phyloP scores from a whole-genome alignment of 1,140 invertebrate species.

The Diorhabda sublineata region DNA sequence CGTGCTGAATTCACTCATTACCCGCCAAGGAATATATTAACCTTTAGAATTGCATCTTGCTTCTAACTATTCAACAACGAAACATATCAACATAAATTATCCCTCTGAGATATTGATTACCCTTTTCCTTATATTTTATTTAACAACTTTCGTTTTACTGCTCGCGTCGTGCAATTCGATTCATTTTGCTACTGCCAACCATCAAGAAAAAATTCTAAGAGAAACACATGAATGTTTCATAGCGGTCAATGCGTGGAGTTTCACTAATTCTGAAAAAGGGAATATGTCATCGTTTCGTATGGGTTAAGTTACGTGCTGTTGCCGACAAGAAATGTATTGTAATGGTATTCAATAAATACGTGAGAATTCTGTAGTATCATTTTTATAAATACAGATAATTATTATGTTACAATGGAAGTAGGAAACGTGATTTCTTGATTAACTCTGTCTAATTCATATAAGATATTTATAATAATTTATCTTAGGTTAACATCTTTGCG shows the following conservation, averaged over 20 bases:
- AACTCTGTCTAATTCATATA: no score
- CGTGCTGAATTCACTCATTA: not conserved
- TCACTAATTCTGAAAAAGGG: not conserved
- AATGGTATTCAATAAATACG: no score
- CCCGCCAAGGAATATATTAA: not conserved
- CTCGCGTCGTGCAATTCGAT: not conserved
- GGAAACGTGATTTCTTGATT: no score
- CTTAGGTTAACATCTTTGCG: no score
- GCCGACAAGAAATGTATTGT: not conserved
- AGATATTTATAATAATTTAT: no score
- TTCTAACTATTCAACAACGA: not conserved
- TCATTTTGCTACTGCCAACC: not conserved
- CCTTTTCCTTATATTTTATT: slow-evolving; percentile 3
- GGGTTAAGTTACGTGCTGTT: not conserved
- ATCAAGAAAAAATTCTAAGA: not conserved
- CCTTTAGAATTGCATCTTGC: not conserved
- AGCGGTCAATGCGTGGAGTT: not conserved
- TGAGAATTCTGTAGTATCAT: no score
- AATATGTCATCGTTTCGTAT: not conserved
- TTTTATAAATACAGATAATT: no score
- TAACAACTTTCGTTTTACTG: slow-evolving; percentile 1
- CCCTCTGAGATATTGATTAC: not conserved
- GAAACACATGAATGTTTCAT: not conserved
- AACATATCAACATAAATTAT: not conserved
- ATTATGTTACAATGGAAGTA: no score